Base-by-base conservation (phyloP, 2,113 vertebrate species). In the Acanthochromis polyacanthus region DNA sequence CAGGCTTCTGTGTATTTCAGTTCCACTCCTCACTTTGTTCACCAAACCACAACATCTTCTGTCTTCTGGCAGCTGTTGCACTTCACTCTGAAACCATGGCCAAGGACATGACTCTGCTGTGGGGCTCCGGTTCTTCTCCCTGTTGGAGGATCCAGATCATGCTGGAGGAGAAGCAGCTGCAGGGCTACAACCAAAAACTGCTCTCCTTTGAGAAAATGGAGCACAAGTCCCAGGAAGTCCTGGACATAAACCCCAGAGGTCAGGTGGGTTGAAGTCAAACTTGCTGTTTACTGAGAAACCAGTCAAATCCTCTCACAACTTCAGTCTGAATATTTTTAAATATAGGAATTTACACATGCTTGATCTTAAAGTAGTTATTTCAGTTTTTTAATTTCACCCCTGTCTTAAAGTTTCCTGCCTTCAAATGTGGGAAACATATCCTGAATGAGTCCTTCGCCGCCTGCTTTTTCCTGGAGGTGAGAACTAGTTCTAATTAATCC, bases 391-490 rank as follows among this genome's bases (percentile, higher is more conserved):
- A 9, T 36, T 7, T 3, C 32, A 43, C 19, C 0, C 69, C 4
- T 60, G 25, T 20, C 74, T 60, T 65, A 0, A 59, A 95, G 94
- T 76, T 95, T 4, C 95, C 94, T 9, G 4, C 92, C 4, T 95
- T 95, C 79, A 93, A 93, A 78, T 81, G 85, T 14, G 91, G 92
- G 19, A 40, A 91, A 14, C 28, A 43, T 0, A 11, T 92, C 25
- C 28, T 95, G 52, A 95, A 95, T 38, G 95, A 95, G 82, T 95
- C 94, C 1, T 85, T 50, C 1, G 94, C 36, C 6, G 93, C 76
- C 19, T 95, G 94, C 71, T 2, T 95, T 50, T 95, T 91, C 82
- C 88, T 95, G 84, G 95, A 94, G 94, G 95, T 95, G 84, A 94
- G 88, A 58, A 53, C 55, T 46, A 38, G 4, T 5, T 7, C 1